These are phyloP conservation scores for Choloepus hoffmanni DNA, from an alignment of 2,113 vertebrate species.

Conservation along the genomic window DNA sequence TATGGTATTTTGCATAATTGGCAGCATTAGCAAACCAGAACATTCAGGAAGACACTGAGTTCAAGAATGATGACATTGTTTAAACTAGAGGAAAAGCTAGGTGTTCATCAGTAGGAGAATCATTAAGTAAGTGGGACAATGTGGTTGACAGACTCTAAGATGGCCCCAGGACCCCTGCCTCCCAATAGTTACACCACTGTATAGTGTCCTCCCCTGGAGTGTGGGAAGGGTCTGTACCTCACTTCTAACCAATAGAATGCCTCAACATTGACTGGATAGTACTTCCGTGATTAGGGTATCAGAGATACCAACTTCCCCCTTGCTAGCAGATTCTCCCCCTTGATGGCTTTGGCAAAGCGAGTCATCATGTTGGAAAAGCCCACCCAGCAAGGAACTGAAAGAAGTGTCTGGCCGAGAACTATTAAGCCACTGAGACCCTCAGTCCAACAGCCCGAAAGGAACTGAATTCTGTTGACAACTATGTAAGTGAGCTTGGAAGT, in stretches of 20 bases:
- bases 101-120: background rate
- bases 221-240: no score
- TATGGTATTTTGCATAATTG: no score
- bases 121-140: background rate
- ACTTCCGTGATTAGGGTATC: background rate
- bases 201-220: background rate
- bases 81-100: background rate
- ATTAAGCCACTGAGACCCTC: background rate
- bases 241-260: background rate
- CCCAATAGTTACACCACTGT: no score
- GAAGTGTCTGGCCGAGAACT: background rate
- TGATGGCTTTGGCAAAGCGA: background rate
- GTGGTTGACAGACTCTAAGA: background rate
- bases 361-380: rapidly evolving
- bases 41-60: background rate
- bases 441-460: background rate
- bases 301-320: background rate
- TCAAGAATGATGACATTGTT: background rate
- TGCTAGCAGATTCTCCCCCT: background rate
- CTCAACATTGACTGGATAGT: background rate
- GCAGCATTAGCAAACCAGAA: no score
- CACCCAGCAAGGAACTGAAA: rapidly evolving
- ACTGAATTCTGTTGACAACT: background rate
- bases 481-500: background rate
- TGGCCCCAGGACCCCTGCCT: background rate